Evolutionary conservation across 1,140 invertebrate genomes (phyloP).

Genomic region (Cotesia glomerata): DNA sequence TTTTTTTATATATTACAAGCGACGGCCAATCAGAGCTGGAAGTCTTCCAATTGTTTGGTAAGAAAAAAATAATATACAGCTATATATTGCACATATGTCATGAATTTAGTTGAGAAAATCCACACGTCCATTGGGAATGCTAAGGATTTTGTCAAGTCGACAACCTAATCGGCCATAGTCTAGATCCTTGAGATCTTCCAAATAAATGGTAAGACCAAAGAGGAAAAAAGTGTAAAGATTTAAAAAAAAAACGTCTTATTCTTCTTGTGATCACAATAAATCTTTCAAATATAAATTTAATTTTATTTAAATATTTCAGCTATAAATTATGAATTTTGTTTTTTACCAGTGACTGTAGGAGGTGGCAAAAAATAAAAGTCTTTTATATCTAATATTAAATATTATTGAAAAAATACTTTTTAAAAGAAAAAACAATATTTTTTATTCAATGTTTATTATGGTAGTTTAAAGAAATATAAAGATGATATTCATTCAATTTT

Average conservation of each 20-base stretch:
- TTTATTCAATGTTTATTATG: too few relatives aligned
- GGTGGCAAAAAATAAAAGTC: too few relatives aligned
- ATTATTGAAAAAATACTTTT: too few relatives aligned
- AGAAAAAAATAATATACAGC: background rate
- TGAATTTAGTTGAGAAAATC: background rate
- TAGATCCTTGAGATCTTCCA: background rate
- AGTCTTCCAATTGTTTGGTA: background rate
- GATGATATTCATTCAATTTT: too few relatives aligned
- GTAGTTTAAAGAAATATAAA: too few relatives aligned
- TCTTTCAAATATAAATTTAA: too few relatives aligned
- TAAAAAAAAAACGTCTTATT: background rate
- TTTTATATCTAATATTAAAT: too few relatives aligned
- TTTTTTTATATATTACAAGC: background rate
- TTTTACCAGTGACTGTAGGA: too few relatives aligned
- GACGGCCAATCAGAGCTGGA: background rate
- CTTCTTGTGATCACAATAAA: too few relatives aligned
- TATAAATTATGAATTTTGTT: too few relatives aligned
- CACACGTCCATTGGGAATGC: constrained; percentile 3
- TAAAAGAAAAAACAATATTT: too few relatives aligned
- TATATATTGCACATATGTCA: background rate
- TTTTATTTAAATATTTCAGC: too few relatives aligned
- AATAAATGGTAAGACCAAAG: background rate
- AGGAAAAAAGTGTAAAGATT: background rate
- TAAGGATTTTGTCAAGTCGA: constrained; percentile 4
- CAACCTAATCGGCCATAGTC: constrained; percentile 2